Conservation (phyloP, 2,113 vertebrate species). For the Leptocoma aspasia region DNA sequence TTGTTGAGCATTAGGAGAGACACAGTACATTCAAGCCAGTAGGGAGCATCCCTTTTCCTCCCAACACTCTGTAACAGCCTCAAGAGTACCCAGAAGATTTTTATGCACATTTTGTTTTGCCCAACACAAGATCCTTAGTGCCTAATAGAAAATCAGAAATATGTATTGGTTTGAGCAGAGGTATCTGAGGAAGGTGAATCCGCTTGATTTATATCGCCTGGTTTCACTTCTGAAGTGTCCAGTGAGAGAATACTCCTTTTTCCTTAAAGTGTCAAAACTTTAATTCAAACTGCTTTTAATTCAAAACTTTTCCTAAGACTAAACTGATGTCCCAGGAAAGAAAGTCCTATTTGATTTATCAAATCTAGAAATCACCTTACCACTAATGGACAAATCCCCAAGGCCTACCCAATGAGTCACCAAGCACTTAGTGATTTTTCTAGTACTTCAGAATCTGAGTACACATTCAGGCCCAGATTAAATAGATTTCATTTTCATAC, state of each 20-base stretch:
- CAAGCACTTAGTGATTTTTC: not conserved
- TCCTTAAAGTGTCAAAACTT: not conserved
- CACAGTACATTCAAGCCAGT: not conserved
- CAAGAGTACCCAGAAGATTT: not conserved
- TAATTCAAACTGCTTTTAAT: not conserved
- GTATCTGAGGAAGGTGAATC: not conserved
- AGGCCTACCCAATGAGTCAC: not conserved
- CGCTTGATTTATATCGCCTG: not conserved
- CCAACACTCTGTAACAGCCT: not conserved
- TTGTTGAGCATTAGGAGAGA: not conserved
- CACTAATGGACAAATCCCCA: not conserved
- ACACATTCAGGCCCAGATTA: not conserved
- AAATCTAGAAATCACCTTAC: not conserved
- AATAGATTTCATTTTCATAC: not conserved
- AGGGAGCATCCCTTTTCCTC: not conserved
- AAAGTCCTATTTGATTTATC: not conserved
- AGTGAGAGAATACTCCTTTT: not conserved
- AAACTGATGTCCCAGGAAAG: not conserved
- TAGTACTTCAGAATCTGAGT: not conserved
- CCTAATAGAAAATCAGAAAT: not conserved
- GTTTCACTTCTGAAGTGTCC: not conserved
- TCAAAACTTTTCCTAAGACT: not conserved
- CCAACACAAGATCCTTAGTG: not conserved
- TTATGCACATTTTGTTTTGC: not conserved
- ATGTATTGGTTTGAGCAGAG: not conserved